These are phyloP conservation scores for Heliconius ismenius DNA, from an alignment of 2,888 invertebrate genomes.

Conservation along the genomic window DNA sequence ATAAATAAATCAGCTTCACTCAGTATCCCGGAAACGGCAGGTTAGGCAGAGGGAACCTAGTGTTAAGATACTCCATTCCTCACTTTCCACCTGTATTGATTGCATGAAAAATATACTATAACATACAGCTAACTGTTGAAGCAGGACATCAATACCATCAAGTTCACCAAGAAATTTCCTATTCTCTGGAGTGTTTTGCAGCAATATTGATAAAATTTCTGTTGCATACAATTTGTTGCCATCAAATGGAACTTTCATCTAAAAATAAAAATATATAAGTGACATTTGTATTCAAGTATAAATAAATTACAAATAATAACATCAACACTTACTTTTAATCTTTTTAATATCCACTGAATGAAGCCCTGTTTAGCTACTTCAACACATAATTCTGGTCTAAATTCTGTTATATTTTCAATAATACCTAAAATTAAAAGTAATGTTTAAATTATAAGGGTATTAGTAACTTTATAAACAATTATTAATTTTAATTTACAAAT, in stretches of 20 bases:
- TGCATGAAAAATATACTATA: conserved; percentile 6
- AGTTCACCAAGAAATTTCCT: conserved; percentile 91
- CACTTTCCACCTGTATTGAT: no score
- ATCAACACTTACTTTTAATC: conserved; percentile 84
- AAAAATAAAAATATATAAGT: conserved; percentile 40
- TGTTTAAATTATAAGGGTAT: background rate
- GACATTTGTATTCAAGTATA: conserved; percentile 4
- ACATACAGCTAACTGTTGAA: conserved; percentile 94
- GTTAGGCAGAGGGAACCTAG: background rate
- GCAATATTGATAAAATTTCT: conserved; percentile 96
- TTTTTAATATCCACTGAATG: conserved; percentile 94
- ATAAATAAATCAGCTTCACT: no score
- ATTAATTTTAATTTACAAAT: background rate
- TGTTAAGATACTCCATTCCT: no score
- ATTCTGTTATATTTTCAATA: conserved; percentile 97
- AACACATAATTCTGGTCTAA: conserved; percentile 89
- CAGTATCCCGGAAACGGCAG: no score
- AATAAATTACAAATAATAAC: background rate
- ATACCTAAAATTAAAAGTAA: conserved; percentile 82
- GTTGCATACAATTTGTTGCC: conserved; percentile 97
- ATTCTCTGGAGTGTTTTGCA: conserved; percentile 94
- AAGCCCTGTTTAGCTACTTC: conserved; percentile 96
- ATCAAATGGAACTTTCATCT: conserved; percentile 93
- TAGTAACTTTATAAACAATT: background rate
- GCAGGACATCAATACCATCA: conserved; percentile 96